Conservation (phyloP, 2,888 invertebrate species). For the Agrochola macilenta region DNA sequence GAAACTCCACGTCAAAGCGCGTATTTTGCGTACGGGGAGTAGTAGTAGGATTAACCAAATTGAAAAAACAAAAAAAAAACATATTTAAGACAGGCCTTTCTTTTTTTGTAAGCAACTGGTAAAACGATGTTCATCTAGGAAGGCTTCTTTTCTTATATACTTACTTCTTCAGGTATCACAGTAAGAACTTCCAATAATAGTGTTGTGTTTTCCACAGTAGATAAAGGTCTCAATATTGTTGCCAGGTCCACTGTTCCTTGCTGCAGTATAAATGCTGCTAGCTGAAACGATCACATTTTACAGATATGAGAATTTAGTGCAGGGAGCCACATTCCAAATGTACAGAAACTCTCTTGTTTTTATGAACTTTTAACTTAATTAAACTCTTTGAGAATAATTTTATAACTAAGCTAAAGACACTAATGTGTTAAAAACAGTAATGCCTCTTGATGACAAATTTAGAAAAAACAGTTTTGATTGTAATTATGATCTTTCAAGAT, state of each 20-base stretch:
- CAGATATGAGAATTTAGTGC: neutral
- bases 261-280: conserved; percentile 96
- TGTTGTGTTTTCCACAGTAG: conserved; percentile 86
- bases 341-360: neutral
- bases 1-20: no score
- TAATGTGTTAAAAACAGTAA: neutral
- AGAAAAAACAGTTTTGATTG: neutral
- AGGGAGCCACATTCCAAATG: neutral
- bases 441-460: no score
- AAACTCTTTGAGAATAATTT: neutral
- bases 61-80: neutral
- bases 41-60: neutral
- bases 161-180: conserved; percentile 97
- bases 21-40: no score
- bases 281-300: conserved; percentile 87
- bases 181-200: conserved; percentile 95
- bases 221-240: conserved; percentile 92
- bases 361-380: neutral
- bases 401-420: neutral
- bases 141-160: conserved; percentile 46
- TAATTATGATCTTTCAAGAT: neutral
- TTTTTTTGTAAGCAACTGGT: neutral
- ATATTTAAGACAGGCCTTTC: accelerated
- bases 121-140: neutral
- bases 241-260: conserved; percentile 92